Evolutionary conservation across 1,140 invertebrate genomes (phyloP), one percentile per base, ranked within the genome.

Genomic region (Dendroctonus ponderosae): DNA sequence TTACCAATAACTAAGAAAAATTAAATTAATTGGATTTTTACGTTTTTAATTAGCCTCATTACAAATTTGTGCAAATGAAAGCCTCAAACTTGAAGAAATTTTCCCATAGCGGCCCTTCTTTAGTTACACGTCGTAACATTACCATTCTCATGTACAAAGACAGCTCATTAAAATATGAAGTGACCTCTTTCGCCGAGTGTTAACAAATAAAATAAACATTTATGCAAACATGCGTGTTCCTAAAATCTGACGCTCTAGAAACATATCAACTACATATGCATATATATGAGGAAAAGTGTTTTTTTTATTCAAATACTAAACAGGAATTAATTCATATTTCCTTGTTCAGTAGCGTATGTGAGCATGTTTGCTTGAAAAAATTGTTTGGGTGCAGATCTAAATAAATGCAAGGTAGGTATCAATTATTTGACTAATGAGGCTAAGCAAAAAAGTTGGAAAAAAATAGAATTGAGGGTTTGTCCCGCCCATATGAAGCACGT

Each of bases 141-240:
- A 26, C 26, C 26, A 26, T 3, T 26, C 26, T 26, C 26, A 26
- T 26, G 26, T 2, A 26, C 26, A 26, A 26, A 3, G 26, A 26
- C 26, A 26, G 26, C 26, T 26, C 8, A 56, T 56, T 7, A 8
- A 37, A 56, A n/a, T 56, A 56, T n/a, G 11, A 56, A 5, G 26
- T 56, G 11, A 56, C 38, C 39, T n/a, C 39, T 15, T n/a, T 40
- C 3, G 5, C 53, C 39, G 39, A 56, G 26, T 56, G 53, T 56
- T 11, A 56, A 56, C n/a, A 56, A n/a, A 15, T 56, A 40, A 56
- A 11, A 15, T 56, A 38, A 56, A 11, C 39, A 39, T 40, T n/a
- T 56, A 56, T 56, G 53, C 53, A 56, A 56, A 56, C 37, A 56
- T 56, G 38, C 5, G 26, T 56, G 53, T 56, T 56, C 53, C 53